These are phyloP conservation scores for Rotaria magnacalcarata DNA, from an alignment of 2,888 invertebrate genomes.

Conservation along the genomic window DNA sequence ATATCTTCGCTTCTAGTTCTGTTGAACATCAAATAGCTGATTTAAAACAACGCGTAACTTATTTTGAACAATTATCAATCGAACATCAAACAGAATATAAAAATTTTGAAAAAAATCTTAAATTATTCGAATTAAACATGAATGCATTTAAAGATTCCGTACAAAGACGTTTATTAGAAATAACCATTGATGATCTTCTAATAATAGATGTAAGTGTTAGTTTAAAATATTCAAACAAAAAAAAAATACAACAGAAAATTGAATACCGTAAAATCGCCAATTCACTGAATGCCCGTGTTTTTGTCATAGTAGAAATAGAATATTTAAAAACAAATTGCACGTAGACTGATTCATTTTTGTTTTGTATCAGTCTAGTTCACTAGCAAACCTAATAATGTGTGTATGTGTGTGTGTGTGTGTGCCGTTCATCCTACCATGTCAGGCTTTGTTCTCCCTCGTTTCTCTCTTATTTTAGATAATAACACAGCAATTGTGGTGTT, in stretches of 20 bases:
- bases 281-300: not conserved
- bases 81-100: conserved; percentile 5
- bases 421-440: not conserved
- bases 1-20: not conserved
- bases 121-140: not conserved
- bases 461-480: not conserved
- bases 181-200: not conserved
- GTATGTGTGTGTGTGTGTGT: not conserved
- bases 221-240: not conserved
- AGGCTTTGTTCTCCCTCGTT: not conserved
- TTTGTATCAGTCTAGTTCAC: not conserved
- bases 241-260: not conserved
- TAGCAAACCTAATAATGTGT: not conserved
- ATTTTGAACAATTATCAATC: not conserved
- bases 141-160: not conserved
- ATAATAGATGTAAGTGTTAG: not conserved
- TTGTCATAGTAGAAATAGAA: not conserved
- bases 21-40: conserved; percentile 24
- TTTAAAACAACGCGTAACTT: not conserved
- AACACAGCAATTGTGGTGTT: not conserved
- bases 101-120: not conserved
- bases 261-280: not conserved
- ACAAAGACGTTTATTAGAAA: not conserved
- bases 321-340: not conserved
- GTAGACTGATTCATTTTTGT: not conserved